Evolutionary conservation across 2,888 invertebrate genomes (phyloP).

Genomic region (Metacarcinus magister): DNA sequence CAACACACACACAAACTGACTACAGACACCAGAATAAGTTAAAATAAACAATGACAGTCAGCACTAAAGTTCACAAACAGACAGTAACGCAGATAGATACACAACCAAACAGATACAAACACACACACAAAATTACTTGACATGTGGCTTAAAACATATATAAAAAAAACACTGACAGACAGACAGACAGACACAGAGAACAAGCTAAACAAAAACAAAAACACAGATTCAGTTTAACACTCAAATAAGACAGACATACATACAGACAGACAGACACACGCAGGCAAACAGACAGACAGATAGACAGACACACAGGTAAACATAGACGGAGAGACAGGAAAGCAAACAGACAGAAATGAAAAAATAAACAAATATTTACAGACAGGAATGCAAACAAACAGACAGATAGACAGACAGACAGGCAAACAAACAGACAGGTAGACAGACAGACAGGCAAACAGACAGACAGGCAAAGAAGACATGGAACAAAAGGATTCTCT

Average conservation of each 20-base stretch:
- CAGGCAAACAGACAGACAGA: too few species aligned
- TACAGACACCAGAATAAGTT: too few species aligned
- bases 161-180: too few species aligned
- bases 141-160: too few species aligned
- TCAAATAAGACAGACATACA: too few species aligned
- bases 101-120: too few species aligned
- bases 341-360: background rate
- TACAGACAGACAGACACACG: too few species aligned
- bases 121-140: too few species aligned
- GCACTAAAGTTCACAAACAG: background rate
- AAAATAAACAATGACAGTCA: too few species aligned
- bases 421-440: background rate
- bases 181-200: background rate
- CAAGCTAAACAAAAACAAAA: too few species aligned
- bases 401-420: background rate
- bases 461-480: background rate
- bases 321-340: background rate
- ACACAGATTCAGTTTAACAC: too few species aligned
- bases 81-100: background rate
- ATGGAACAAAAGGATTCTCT: background rate
- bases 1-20: too few species aligned
- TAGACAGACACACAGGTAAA: background rate
- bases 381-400: background rate
- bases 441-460: slow-evolving; percentile 6
- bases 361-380: background rate